Evolutionary conservation across 2,888 invertebrate genomes (phyloP).

Genomic region (Seladonia tumulorum): DNA sequence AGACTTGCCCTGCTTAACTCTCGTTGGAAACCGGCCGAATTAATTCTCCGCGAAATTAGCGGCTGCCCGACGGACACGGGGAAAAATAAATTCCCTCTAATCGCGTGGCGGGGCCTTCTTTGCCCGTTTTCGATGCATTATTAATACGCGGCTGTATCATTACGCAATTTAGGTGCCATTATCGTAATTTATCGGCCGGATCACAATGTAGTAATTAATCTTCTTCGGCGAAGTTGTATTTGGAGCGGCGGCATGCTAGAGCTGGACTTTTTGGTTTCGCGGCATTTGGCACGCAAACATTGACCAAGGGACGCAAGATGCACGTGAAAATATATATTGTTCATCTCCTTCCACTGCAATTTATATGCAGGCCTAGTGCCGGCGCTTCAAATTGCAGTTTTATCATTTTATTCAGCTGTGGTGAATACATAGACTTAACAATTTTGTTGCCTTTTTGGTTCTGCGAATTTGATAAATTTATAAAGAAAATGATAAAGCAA

Average conservation of each 20-base stretch:
- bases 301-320: not conserved
- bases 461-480: too few species aligned
- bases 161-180: slow-evolving; percentile 57
- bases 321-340: too few species aligned
- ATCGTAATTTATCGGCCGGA: slow-evolving; percentile 40
- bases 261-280: not conserved
- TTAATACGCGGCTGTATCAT: slow-evolving; percentile 55
- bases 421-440: too few species aligned
- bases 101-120: slow-evolving; percentile 31
- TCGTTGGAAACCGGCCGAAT: slow-evolving; percentile 9
- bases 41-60: slow-evolving; percentile 37
- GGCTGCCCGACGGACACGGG: slow-evolving; percentile 17
- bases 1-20: slow-evolving; percentile 21
- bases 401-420: too few species aligned
- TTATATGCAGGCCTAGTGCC: too few species aligned
- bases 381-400: too few species aligned
- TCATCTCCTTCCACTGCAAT: too few species aligned
- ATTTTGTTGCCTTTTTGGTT: too few species aligned
- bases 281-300: too few species aligned
- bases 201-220: slow-evolving; percentile 46
- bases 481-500: too few species aligned
- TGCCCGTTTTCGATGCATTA: slow-evolving; percentile 43
- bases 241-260: not conserved
- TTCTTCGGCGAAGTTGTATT: not conserved
- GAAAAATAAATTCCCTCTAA: slow-evolving; percentile 56